phyloP scores from a whole-genome alignment of 2,888 invertebrate species.

The Drosophila robusta region DNA sequence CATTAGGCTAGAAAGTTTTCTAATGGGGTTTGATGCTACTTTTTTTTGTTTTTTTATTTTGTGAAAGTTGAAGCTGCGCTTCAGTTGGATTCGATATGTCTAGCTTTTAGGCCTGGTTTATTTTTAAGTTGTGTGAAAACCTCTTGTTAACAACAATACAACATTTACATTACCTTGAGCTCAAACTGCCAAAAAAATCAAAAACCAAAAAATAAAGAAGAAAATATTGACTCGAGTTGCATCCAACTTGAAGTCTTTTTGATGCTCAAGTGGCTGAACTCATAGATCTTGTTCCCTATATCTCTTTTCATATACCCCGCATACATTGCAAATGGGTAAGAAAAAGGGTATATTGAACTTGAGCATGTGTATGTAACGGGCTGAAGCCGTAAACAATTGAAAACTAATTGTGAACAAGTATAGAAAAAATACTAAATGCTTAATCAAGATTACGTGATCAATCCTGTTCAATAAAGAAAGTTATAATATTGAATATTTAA shows the following conservation, averaged over 20 bases:
- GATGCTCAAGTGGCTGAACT: slow-evolving; percentile 31
- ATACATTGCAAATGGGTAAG: not conserved
- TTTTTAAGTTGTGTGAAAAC: slow-evolving; percentile 47
- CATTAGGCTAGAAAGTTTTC: slow-evolving; percentile 62
- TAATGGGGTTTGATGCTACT: slow-evolving; percentile 31
- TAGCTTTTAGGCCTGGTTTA: slow-evolving; percentile 24
- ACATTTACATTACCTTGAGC: slow-evolving; percentile 75
- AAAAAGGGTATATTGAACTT: not conserved
- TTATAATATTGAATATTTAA: too few relatives aligned
- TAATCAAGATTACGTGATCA: too few relatives aligned
- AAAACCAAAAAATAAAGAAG: slow-evolving; percentile 1
- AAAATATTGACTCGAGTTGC: slow-evolving; percentile 36
- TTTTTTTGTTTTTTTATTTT: slow-evolving; percentile 16
- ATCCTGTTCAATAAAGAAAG: too few relatives aligned
- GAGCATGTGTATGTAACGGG: not conserved
- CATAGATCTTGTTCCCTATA: slow-evolving; percentile 24
- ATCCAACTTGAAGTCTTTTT: slow-evolving; percentile 41
- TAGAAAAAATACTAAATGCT: too few relatives aligned
- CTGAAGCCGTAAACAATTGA: too few relatives aligned
- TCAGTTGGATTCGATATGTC: slow-evolving; percentile 15
- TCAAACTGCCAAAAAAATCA: slow-evolving; percentile 70
- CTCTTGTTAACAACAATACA: slow-evolving; percentile 57
- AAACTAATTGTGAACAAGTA: too few relatives aligned
- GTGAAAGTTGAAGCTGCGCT: slow-evolving; percentile 61
- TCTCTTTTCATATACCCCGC: not conserved